phyloP scores from a whole-genome alignment of 1,140 invertebrate genomes.

The Trachelipus rathkii region DNA sequence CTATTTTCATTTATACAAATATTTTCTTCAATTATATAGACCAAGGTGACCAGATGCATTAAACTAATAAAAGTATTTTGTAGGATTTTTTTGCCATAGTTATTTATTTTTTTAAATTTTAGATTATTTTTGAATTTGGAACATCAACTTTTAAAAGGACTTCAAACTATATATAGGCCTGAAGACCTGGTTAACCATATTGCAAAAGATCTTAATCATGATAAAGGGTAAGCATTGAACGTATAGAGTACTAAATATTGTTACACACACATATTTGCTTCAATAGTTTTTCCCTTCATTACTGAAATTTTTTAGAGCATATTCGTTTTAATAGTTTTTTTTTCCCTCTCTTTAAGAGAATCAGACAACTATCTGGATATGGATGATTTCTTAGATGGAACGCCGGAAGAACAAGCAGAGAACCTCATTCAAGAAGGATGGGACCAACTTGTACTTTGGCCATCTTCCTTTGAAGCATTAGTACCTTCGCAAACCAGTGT shows the following conservation, averaged over 20 bases:
- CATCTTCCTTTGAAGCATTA: not conserved
- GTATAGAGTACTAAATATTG: not conserved
- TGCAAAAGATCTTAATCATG: not conserved
- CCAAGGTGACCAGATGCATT: too few relatives aligned
- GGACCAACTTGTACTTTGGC: not conserved
- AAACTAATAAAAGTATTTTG: too few relatives aligned
- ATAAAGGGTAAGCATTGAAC: not conserved
- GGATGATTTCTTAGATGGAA: not conserved
- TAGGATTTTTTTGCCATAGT: too few relatives aligned
- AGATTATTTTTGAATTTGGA: not conserved
- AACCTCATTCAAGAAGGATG: not conserved
- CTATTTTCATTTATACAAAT: too few relatives aligned
- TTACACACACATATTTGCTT: too few relatives aligned
- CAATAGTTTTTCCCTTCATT: too few relatives aligned
- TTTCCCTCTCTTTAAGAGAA: too few relatives aligned
- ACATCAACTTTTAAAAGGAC: not conserved
- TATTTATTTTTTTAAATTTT: not conserved
- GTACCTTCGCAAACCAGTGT: not conserved
- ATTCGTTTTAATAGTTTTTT: too few relatives aligned
- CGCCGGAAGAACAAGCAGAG: not conserved
- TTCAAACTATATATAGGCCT: slow-evolving; percentile 7
- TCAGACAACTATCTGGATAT: not conserved
- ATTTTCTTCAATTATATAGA: too few relatives aligned
- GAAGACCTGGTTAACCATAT: not conserved
- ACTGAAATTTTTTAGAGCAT: too few relatives aligned